A percentile compares a stretch with the other conserved stretches of the same genome.
These are phyloP conservation scores for Panulirus ornatus DNA, from an alignment of 1,140 invertebrate species.

Conservation along the genomic window DNA sequence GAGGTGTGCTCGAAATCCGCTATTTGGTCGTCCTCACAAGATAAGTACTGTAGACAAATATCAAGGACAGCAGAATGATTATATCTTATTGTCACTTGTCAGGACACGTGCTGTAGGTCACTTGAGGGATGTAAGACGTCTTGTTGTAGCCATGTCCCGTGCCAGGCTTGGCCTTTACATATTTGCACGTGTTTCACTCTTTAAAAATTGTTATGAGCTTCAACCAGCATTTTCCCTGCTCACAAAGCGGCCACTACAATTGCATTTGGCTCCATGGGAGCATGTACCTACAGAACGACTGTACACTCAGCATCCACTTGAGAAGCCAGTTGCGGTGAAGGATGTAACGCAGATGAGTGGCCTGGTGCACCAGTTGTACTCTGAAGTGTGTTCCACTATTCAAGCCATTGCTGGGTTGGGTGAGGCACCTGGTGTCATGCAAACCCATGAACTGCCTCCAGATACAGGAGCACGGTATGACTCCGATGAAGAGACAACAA, in stretches of 20 bases:
- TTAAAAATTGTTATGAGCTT: constrained; percentile 97
- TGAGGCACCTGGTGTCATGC: constrained; percentile 51
- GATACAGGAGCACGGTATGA: constrained; percentile 75
- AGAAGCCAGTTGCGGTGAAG: constrained; percentile 82
- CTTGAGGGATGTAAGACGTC: constrained; percentile 94
- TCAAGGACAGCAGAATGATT: constrained; percentile 99
- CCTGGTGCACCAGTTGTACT: constrained; percentile 94
- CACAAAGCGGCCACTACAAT: constrained; percentile 84
- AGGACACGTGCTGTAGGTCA: constrained; percentile 97
- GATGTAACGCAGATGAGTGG: constrained; percentile 96
- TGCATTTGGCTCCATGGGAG: constrained; percentile 89
- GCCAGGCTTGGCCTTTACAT: constrained; percentile 98
- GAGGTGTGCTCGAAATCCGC: constrained; percentile 93
- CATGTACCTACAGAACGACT: constrained; percentile 85
- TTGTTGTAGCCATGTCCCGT: constrained; percentile 98
- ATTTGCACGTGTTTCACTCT: constrained; percentile 94
- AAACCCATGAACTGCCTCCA: constrained; percentile 57
- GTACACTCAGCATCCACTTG: constrained; percentile 77
- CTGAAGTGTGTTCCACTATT: constrained; percentile 68
- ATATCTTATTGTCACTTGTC: constrained; percentile 96
- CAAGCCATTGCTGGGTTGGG: constrained; percentile 51
- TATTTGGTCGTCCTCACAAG: constrained; percentile 97
- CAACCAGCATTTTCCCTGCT: constrained; percentile 96
- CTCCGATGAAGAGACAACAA: constrained; percentile 69
- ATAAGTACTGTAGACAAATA: constrained; percentile 98